These are phyloP conservation scores for Terrapene triunguis DNA, from an alignment of 2,113 vertebrate species.

Conservation along the genomic window DNA sequence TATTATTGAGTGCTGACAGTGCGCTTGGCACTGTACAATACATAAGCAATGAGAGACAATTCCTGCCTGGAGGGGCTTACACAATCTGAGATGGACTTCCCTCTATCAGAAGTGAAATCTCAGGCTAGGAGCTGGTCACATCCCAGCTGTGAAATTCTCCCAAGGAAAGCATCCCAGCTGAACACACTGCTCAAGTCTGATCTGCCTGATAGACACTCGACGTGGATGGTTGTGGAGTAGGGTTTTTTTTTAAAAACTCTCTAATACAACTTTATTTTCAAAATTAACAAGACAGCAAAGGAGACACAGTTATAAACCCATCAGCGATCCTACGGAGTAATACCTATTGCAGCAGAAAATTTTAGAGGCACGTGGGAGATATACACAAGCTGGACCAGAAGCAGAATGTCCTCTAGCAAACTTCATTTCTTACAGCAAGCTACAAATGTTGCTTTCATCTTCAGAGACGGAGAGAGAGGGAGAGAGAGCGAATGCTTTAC, in stretches of 20 bases:
- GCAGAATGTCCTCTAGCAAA: constrained; percentile 31
- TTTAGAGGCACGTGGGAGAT: constrained; percentile 46
- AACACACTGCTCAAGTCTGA: neutral
- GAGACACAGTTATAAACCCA: neutral
- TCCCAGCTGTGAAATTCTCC: constrained; percentile 59
- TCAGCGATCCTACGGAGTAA: constrained; percentile 5
- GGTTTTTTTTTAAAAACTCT: neutral
- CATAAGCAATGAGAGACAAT: neutral
- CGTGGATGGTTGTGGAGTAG: constrained; percentile 7
- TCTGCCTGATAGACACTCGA: constrained; percentile 23
- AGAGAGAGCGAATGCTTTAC: neutral
- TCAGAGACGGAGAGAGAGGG: neutral
- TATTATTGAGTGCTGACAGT: constrained; percentile 31
- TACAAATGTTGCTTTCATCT: constrained; percentile 1
- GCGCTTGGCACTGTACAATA: neutral
- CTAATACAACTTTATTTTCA: constrained; percentile 11
- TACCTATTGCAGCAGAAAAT: neutral
- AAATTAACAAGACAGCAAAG: constrained; percentile 7
- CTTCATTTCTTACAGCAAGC: neutral
- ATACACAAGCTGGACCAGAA: neutral
- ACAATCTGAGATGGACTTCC: constrained; percentile 25
- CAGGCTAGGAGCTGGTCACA: constrained; percentile 40
- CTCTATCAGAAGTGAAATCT: constrained; percentile 33
- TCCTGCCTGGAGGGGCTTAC: constrained; percentile 38
- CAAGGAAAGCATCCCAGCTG: constrained; percentile 19